Conservation (phyloP, 1,140 invertebrate genomes). For the Drosophila funebris region DNA sequence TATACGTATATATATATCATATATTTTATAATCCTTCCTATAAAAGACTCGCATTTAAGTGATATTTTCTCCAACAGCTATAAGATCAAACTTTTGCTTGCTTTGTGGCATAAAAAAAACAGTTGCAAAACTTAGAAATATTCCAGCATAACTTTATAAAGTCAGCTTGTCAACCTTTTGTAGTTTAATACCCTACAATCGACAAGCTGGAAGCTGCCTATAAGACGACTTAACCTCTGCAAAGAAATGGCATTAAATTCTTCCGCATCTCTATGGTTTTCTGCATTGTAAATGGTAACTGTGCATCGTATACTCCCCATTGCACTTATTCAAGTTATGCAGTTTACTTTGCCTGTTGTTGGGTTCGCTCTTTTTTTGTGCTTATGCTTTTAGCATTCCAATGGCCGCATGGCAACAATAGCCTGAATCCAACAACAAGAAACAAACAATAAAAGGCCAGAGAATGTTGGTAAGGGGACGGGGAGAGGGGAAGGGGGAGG, state of each 20-base stretch:
- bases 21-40: too few species aligned
- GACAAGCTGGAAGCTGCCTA: background rate
- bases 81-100: too few species aligned
- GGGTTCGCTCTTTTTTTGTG: slow-evolving; percentile 5
- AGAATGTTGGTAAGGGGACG: background rate
- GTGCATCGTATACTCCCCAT: background rate
- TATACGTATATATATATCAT: too few species aligned
- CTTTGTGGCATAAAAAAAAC: too few species aligned
- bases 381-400: slow-evolving; percentile 46
- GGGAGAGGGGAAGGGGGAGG: background rate
- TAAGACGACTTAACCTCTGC: background rate
- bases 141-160: background rate
- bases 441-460: background rate
- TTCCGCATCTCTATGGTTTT: background rate
- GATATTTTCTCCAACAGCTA: too few species aligned
- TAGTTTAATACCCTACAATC: background rate
- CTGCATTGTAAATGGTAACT: background rate
- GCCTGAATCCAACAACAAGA: slow-evolving; percentile 14
- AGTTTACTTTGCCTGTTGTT: slow-evolving; percentile 34
- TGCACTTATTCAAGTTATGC: slow-evolving; percentile 22
- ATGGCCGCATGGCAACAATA: slow-evolving; percentile 17
- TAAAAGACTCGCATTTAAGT: too few species aligned
- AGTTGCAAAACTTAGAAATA: background rate
- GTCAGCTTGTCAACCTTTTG: background rate
- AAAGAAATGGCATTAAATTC: background rate